Evolutionary conservation across 1,140 invertebrate genomes (phyloP), one percentile per base, ranked within the genome.

Genomic region (Daktulosphaira vitifoliae): DNA sequence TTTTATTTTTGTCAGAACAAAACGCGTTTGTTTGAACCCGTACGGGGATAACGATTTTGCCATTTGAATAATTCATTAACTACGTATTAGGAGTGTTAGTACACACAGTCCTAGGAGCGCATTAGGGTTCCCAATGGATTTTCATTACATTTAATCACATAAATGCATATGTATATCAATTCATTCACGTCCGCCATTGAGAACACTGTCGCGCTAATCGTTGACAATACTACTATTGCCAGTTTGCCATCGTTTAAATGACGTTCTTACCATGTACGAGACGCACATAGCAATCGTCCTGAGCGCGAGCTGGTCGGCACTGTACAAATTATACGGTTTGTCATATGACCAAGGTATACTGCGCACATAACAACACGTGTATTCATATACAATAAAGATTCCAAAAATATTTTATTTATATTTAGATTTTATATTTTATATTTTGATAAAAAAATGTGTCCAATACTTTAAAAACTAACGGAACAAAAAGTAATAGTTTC

Each of bases 231-330:
- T 44, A 56, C 53, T n/a, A 44, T 44, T 56, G 38, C 53, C 23
- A 44, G 53, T 56, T 56, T 44, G 53, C 53, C 53, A 25, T 56
- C 53, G 53, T 56, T 56, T 56, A 39, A 56, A 56, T 56, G 53
- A 56, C 23, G 38, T 56, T 56, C 53, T 56, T 56, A 56, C 11
- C 5, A 11, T 38, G 38, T 33, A 56, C 53, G 11, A 33, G 53
- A 26, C 33, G 22, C 53, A 44, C 53, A 56, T 56, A 56, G n/a
- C 38, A 54, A 54, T 22, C 39, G 39, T 42, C n/a, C 39, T 7
- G 39, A 3, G 39, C 8, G 39, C 39, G 29, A 33, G 29, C 5
- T 33, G 29, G 5, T 33, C 29, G 11, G 11, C 29, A 33, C 29
- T 5, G 29, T 33, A 6, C 11, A 11, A 11, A 6, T 33, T 11